phyloP scores from a whole-genome alignment of 2,888 invertebrate species.

The Tetramorium bicarinatum region DNA sequence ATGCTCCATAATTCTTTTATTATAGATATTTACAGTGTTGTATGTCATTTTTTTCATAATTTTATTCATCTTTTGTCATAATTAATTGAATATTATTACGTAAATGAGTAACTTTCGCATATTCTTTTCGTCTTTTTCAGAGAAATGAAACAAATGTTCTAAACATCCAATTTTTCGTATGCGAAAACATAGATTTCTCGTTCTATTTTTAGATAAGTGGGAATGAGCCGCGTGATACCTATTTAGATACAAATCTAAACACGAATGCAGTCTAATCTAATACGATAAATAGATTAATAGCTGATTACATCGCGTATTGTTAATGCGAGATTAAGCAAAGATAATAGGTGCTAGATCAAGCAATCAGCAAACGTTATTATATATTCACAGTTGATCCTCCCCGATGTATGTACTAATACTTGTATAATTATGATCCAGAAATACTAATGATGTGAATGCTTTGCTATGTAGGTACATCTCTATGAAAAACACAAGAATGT shows the following conservation, averaged over 20 bases:
- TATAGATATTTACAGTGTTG: not conserved
- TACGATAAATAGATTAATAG: constrained; percentile 17
- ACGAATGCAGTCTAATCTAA: constrained; percentile 14
- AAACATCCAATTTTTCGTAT: not conserved
- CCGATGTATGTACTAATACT: not conserved
- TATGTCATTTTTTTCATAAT: not conserved
- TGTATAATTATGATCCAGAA: constrained; percentile 8
- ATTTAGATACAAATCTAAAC: constrained; percentile 28
- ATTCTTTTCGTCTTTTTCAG: not conserved
- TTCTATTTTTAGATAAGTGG: not conserved
- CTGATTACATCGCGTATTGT: not conserved
- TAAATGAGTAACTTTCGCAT: not conserved
- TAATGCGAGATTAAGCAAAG: constrained; percentile 34
- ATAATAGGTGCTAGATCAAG: constrained; percentile 32
- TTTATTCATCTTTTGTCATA: not conserved
- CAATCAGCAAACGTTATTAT: constrained; percentile 37
- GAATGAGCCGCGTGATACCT: not conserved
- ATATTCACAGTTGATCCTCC: not conserved
- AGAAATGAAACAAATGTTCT: not conserved
- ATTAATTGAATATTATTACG: not conserved
- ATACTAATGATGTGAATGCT: not conserved
- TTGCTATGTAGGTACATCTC: not conserved
- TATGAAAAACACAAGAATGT: no score
- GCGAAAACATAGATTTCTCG: not conserved
- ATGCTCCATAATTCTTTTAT: not conserved